These are phyloP conservation scores for Embiotoca jacksoni DNA, from an alignment of 2,113 vertebrate species.

Conservation along the genomic window DNA sequence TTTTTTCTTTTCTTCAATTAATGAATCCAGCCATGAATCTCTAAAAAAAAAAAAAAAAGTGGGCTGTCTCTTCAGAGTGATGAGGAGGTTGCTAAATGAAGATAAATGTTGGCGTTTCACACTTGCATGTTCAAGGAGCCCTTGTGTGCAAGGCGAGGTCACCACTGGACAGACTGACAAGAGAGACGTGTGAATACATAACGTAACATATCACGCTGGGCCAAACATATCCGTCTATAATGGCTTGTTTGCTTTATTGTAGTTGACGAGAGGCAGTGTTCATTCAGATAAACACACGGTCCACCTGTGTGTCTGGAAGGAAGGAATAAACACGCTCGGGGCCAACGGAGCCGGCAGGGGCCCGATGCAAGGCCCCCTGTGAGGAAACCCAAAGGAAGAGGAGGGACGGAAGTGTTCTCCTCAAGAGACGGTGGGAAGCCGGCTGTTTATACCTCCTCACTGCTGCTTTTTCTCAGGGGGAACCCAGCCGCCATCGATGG, in stretches of 20 bases:
- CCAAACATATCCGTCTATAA: neutral
- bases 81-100: too few species aligned
- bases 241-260: neutral
- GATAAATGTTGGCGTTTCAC: too few species aligned
- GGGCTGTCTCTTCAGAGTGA: too few species aligned
- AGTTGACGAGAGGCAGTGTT: neutral
- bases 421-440: conserved; percentile 9
- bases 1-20: too few species aligned
- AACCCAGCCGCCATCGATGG: neutral
- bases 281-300: neutral
- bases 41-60: too few species aligned
- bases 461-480: conserved; percentile 8
- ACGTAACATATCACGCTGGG: neutral
- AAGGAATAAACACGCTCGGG: neutral
- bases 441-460: conserved; percentile 29
- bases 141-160: neutral
- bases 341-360: conserved; percentile 11
- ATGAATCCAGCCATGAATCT: too few species aligned
- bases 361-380: conserved; percentile 1
- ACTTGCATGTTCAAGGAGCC: neutral
- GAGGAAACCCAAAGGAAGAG: conserved; percentile 14
- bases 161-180: neutral
- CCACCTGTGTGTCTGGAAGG: too few species aligned
- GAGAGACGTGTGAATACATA: neutral
- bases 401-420: conserved; percentile 37